Percentiles rank a stretch among this genome's conserved stretches.
phyloP scores from a whole-genome alignment of 2,888 invertebrate species.

The Hirtodrosophila duncani region DNA sequence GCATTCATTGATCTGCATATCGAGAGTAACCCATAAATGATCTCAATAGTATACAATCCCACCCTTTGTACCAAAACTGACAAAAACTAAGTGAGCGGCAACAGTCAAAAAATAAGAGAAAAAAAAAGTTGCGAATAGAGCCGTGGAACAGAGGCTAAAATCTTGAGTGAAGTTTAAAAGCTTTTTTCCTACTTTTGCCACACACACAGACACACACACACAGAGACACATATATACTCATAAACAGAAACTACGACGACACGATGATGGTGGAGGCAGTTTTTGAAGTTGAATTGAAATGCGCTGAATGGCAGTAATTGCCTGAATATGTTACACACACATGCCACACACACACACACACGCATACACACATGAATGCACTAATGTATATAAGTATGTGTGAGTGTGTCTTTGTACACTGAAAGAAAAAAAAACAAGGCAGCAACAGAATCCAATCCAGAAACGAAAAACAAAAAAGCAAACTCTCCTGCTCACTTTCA shows the following conservation, averaged over 20 bases:
- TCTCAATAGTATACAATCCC: no score
- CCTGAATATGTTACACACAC: slow-evolving; percentile 68
- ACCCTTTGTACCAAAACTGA: slow-evolving; percentile 2
- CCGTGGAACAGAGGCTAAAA: slow-evolving; percentile 68
- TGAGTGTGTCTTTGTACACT: not conserved
- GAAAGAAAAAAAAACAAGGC: no score
- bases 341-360: no score
- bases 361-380: slow-evolving; percentile 57
- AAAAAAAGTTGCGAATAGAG: slow-evolving; percentile 64
- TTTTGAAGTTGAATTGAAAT: slow-evolving; percentile 71
- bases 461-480: no score
- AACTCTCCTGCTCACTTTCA: no score
- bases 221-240: not conserved
- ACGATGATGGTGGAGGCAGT: slow-evolving; percentile 35
- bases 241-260: not conserved
- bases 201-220: slow-evolving; percentile 19
- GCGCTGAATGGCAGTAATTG: slow-evolving; percentile 70
- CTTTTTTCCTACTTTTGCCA: slow-evolving; percentile 57
- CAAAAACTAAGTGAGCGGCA: slow-evolving; percentile 45
- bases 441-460: no score
- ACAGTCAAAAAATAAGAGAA: slow-evolving; percentile 68
- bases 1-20: no score
- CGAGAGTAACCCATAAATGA: no score
- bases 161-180: slow-evolving; percentile 71
- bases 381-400: slow-evolving; percentile 36